phyloP scores from a whole-genome alignment of 2,888 invertebrate genomes.

The Physocephala rufipes region DNA sequence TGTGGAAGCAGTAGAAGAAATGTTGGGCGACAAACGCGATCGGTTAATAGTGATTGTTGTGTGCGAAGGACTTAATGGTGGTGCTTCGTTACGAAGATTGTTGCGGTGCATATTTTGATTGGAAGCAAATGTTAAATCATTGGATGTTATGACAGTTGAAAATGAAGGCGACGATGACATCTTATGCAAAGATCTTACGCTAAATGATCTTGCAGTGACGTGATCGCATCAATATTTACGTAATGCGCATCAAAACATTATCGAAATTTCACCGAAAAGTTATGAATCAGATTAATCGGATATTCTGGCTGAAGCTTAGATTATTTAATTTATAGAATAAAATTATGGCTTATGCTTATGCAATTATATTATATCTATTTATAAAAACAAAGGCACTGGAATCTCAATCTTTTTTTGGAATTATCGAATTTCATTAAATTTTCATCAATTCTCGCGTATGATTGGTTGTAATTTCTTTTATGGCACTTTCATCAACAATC shows the following conservation, averaged over 20 bases:
- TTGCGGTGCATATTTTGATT: constrained; percentile 48
- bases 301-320: background rate
- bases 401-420: constrained; percentile 55
- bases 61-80: constrained; percentile 42
- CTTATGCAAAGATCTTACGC: constrained; percentile 43
- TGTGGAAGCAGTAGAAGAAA: constrained; percentile 51
- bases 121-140: constrained; percentile 56
- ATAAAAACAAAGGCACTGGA: constrained; percentile 52
- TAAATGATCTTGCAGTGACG: background rate
- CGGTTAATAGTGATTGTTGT: constrained; percentile 3
- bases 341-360: constrained; percentile 38
- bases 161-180: constrained; percentile 60
- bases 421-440: constrained; percentile 39
- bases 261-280: background rate
- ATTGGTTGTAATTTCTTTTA: constrained; percentile 38
- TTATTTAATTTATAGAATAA: constrained; percentile 13
- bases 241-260: background rate
- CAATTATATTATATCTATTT: constrained; percentile 44
- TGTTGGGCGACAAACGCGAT: constrained; percentile 21
- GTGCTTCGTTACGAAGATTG: constrained; percentile 43
- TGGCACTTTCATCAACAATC: constrained; percentile 37
- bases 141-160: constrained; percentile 61
- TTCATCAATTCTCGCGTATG: constrained; percentile 33
- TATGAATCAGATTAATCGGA: background rate
- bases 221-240: background rate